Evolutionary conservation across 2,797 vertebrate species (phyloP).

Genomic region (Aphelocoma californica): DNA sequence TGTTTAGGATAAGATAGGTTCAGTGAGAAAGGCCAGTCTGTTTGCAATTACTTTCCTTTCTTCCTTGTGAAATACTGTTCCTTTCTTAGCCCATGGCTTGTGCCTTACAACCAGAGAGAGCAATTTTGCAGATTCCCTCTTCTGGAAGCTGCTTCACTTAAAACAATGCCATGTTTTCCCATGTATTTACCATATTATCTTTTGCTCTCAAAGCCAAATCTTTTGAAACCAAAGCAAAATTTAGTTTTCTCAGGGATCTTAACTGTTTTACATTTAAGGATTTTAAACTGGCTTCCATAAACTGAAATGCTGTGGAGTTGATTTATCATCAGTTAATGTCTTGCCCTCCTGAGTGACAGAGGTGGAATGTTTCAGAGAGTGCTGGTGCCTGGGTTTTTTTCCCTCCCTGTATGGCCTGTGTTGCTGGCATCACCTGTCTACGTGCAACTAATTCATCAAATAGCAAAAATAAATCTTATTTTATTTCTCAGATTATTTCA

Average conservation of each 20-base stretch:
- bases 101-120: neutral
- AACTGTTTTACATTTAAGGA: neutral
- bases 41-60: neutral
- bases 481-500: neutral
- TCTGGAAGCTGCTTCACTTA: slow-evolving; percentile 6
- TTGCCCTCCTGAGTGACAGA: neutral
- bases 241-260: neutral
- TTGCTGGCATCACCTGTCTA: neutral
- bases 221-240: slow-evolving; percentile 17
- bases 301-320: neutral
- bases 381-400: neutral
- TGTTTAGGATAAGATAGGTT: neutral
- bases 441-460: neutral
- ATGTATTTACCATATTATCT: slow-evolving; percentile 5
- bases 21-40: neutral
- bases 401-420: neutral
- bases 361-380: neutral
- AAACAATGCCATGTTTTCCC: slow-evolving; percentile 9
- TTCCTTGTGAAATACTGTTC: neutral
- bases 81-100: neutral
- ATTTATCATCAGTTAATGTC: neutral
- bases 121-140: neutral
- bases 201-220: slow-evolving; percentile 21
- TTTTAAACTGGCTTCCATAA: neutral
- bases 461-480: neutral